A percentile compares a stretch with the other conserved stretches of the same genome.
phyloP scores from a whole-genome alignment of 2,888 invertebrate species.

The Tryphoninae sp. region DNA sequence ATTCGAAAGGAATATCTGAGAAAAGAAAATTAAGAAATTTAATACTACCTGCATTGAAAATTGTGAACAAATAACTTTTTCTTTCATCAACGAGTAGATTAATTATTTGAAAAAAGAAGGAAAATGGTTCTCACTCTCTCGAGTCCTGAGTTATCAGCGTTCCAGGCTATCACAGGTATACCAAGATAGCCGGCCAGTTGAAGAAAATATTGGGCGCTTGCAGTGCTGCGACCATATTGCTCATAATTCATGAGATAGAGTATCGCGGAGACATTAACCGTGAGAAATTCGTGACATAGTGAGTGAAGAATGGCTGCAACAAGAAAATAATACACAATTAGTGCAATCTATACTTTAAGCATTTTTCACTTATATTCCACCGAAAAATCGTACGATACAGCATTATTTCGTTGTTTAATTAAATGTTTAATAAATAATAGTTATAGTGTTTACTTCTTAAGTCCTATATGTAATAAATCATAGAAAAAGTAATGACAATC shows the following conservation, averaged over 20 bases:
- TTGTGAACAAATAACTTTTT: neutral
- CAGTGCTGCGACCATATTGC: slow-evolving; percentile 95
- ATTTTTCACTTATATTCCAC: too few species aligned
- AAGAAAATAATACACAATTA: slow-evolving; percentile 44
- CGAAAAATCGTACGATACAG: too few species aligned
- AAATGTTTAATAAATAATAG: too few species aligned
- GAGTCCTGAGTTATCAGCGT: slow-evolving; percentile 97
- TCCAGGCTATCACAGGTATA: slow-evolving; percentile 98
- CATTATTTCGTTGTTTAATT: too few species aligned
- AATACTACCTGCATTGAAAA: neutral
- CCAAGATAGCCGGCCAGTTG: slow-evolving; percentile 96
- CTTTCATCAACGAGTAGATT: neutral
- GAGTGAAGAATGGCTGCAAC: slow-evolving; percentile 92
- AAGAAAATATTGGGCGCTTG: slow-evolving; percentile 96
- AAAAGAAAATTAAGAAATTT: too few species aligned
- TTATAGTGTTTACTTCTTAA: too few species aligned
- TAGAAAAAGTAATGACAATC: too few species aligned
- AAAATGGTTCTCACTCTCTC: slow-evolving; percentile 80
- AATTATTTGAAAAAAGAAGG: neutral
- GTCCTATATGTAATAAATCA: too few species aligned
- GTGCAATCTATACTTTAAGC: neutral
- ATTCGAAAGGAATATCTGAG: too few species aligned
- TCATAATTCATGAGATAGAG: slow-evolving; percentile 98
- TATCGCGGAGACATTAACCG: slow-evolving; percentile 94
- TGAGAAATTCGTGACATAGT: slow-evolving; percentile 93